phyloP scores from a whole-genome alignment of 64 coral and sea anemone genomes.

The Montipora cactus region DNA sequence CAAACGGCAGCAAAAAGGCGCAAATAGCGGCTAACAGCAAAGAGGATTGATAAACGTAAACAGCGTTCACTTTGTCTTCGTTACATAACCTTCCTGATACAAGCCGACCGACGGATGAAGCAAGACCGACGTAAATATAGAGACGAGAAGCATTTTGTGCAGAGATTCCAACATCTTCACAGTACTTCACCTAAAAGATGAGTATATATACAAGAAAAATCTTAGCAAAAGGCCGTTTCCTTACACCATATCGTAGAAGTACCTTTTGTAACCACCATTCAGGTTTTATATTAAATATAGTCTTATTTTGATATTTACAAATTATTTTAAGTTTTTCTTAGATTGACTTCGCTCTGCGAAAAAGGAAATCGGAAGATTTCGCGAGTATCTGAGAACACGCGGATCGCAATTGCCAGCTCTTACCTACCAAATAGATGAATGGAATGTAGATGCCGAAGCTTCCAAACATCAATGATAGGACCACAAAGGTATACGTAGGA shows the following conservation, averaged over 20 bases:
- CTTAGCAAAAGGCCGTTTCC: too few species aligned
- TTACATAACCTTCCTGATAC: slow-evolving; percentile 24
- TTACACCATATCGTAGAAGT: too few species aligned
- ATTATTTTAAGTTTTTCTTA: too few species aligned
- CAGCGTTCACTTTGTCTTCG: not conserved
- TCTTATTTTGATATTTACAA: too few species aligned
- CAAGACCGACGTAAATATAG: slow-evolving; percentile 42
- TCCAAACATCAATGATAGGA: not conserved
- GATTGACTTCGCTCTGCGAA: too few species aligned
- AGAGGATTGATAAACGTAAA: slow-evolving; percentile 38
- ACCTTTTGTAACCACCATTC: too few species aligned
- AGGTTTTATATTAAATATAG: too few species aligned
- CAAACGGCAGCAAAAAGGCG: not conserved
- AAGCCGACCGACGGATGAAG: slow-evolving; percentile 17
- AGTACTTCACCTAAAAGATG: slow-evolving; percentile 44
- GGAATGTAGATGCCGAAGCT: slow-evolving; percentile 42
- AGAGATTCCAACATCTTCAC: slow-evolving; percentile 31
- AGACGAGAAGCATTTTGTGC: slow-evolving; percentile 40
- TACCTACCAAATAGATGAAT: slow-evolving; percentile 2
- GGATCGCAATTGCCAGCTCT: not conserved
- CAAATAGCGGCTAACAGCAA: not conserved
- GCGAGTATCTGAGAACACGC: too few species aligned
- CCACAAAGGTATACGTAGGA: not conserved
- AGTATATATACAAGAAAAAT: not conserved
- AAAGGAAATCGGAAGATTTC: too few species aligned